Conservation (phyloP, 2,113 vertebrate genomes). For the Galemys pyrenaicus region DNA sequence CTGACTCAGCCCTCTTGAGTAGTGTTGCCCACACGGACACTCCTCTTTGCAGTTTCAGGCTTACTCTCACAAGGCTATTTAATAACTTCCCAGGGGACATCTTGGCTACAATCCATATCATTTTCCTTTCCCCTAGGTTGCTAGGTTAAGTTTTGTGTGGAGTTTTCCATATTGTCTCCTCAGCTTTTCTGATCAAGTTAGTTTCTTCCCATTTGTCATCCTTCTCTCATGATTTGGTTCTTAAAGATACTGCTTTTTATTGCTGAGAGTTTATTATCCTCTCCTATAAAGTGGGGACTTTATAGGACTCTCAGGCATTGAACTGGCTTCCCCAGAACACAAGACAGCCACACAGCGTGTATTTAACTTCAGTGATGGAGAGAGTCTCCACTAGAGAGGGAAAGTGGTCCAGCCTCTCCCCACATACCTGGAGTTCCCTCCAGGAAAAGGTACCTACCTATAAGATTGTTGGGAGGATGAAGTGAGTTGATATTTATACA, state of each 20-base stretch:
- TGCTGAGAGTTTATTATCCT: neutral
- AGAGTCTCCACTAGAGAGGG: neutral
- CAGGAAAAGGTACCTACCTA: neutral
- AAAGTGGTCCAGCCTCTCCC: too few species aligned
- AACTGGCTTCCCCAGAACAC: neutral
- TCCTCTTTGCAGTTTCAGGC: neutral
- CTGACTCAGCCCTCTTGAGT: neutral
- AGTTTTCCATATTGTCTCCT: neutral
- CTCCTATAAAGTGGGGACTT: neutral
- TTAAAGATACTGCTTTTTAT: neutral
- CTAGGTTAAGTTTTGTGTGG: neutral
- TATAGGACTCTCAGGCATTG: neutral
- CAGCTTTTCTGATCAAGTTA: constrained; percentile 9
- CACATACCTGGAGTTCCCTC: neutral
- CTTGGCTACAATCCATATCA: neutral
- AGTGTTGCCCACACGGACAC: neutral
- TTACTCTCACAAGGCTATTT: neutral
- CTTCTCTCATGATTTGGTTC: constrained; percentile 3
- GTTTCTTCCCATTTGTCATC: neutral
- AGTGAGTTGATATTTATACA: neutral
- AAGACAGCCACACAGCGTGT: fast-evolving
- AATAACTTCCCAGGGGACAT: neutral
- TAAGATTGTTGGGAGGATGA: neutral
- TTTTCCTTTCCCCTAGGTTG: neutral
- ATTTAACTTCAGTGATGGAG: neutral